phyloP scores from a whole-genome alignment of 92 coral and sea anemone species.

The Ricordea florida region DNA sequence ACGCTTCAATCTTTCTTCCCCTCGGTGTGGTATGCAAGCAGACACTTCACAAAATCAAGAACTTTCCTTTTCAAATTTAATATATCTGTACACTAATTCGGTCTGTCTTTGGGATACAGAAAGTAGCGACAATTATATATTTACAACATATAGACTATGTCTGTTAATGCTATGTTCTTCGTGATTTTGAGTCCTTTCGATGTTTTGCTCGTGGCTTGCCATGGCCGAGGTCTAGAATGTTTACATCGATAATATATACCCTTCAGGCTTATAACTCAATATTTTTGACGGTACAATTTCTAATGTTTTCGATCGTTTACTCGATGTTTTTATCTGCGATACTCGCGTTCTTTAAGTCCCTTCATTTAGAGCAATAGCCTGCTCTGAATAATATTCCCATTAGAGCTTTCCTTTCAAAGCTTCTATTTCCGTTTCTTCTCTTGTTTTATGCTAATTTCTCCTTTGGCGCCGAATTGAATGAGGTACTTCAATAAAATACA shows the following conservation, averaged over 20 bases:
- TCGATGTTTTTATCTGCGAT: background rate
- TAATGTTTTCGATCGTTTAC: background rate
- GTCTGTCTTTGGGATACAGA: slow-evolving; percentile 33
- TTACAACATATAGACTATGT: slow-evolving; percentile 66
- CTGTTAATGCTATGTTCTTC: slow-evolving; percentile 29
- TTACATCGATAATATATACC: slow-evolving; percentile 44
- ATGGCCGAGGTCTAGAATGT: slow-evolving; percentile 52
- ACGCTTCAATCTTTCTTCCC: background rate
- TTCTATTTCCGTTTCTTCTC: slow-evolving; percentile 34
- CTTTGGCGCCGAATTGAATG: slow-evolving; percentile 23
- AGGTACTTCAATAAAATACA: background rate
- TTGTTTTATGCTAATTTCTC: slow-evolving; percentile 33
- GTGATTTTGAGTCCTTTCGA: slow-evolving; percentile 53
- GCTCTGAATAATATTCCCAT: slow-evolving; percentile 29
- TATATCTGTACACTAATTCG: slow-evolving; percentile 66
- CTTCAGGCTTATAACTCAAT: slow-evolving; percentile 19
- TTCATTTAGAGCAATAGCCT: slow-evolving; percentile 27
- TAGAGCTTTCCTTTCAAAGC: slow-evolving; percentile 25
- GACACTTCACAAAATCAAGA: slow-evolving; percentile 39
- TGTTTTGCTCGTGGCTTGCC: slow-evolving; percentile 48
- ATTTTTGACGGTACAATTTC: slow-evolving; percentile 9
- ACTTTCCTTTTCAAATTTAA: slow-evolving; percentile 61
- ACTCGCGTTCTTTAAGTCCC: slow-evolving; percentile 13
- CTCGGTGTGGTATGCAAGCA: slow-evolving; percentile 1
- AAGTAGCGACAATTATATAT: slow-evolving; percentile 42